Evolutionary conservation across 2,113 vertebrate species (phyloP), one percentile per base, ranked within the genome.

Genomic region (Anarhynchus alexandrinus): DNA sequence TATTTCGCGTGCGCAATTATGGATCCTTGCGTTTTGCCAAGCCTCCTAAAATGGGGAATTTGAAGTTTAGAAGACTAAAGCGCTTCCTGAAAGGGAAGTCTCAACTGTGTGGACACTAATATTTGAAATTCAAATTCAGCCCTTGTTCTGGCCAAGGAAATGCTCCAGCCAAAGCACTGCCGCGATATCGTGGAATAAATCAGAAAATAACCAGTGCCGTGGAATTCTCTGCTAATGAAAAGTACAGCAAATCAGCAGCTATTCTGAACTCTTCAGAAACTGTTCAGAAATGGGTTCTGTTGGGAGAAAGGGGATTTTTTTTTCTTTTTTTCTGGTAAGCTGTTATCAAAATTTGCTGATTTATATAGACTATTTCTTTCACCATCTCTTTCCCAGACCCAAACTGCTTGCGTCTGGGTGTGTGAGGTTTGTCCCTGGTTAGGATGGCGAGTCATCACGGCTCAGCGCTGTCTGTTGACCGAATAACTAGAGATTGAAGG

Each of bases 61-160:
- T 90, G 55, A 73, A 58, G 66, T 65, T 73, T 62, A 72, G 71
- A 65, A 82, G 58, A 71, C 45, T 66, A 14, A 94, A 95, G 17
- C 4, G 1, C 65, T 93, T 94, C 58, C 90, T 85, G 88, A 86
- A 89, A 84, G 30, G 27, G 30, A 84, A 82, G 34, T 59, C 58
- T 81, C 62, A 18, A 16, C 55, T 88, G 16, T 58, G 43, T 51
- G 67, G 29, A 81, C 61, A 64, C 16, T 34, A 43, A 30, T 25
- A 80, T 71, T 86, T 81, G 55, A 78, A 88, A 93, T 94, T 93
- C 72, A 74, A 90, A 74, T 92, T 92, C 59, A 70, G 45, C 20
- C 36, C 19, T 88, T 74, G 15, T 27, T 88, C 72, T 86, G 62
- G 54, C 67, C 71, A 66, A 86, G 82, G n/a, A 86, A 93, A 45